Evolutionary conservation across 1,140 invertebrate genomes (phyloP).

Genomic region (Anagrus nilaparvatae): DNA sequence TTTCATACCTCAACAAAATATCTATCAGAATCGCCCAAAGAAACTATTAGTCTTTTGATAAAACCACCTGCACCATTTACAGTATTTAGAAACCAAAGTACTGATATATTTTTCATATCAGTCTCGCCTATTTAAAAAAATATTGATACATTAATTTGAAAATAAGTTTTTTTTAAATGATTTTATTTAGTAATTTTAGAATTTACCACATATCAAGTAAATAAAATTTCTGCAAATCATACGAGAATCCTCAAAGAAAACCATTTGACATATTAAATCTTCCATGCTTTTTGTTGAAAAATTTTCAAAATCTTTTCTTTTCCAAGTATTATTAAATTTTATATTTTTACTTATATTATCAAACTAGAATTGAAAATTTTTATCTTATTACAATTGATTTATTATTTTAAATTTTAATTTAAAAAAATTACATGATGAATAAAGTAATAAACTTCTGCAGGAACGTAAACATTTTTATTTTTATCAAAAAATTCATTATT

Average conservation of each 20-base stretch:
- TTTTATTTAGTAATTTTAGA: not conserved
- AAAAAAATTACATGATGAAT: constrained; percentile 18
- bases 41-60: constrained; percentile 18
- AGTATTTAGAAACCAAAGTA: constrained; percentile 24
- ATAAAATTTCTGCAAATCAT: constrained; percentile 20
- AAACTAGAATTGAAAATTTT: constrained; percentile 14
- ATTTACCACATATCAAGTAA: constrained; percentile 22
- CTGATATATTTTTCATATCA: constrained; percentile 20
- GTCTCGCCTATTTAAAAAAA: constrained; percentile 14
- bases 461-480: constrained; percentile 13
- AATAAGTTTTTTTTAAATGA: not conserved
- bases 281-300: constrained; percentile 20
- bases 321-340: constrained; percentile 7
- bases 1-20: constrained; percentile 20
- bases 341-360: constrained; percentile 13
- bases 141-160: constrained; percentile 3
- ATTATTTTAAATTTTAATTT: not conserved
- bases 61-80: constrained; percentile 22
- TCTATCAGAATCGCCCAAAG: constrained; percentile 16
- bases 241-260: constrained; percentile 15
- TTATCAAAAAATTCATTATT: constrained; percentile 13
- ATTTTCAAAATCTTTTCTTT: constrained; percentile 7
- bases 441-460: constrained; percentile 22
- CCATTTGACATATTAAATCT: constrained; percentile 15
- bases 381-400: not conserved